A percentile compares a stretch with the other conserved stretches of the same genome.
phyloP scores from a whole-genome alignment of 2,888 invertebrate species.

The Drosophila helvetica region DNA sequence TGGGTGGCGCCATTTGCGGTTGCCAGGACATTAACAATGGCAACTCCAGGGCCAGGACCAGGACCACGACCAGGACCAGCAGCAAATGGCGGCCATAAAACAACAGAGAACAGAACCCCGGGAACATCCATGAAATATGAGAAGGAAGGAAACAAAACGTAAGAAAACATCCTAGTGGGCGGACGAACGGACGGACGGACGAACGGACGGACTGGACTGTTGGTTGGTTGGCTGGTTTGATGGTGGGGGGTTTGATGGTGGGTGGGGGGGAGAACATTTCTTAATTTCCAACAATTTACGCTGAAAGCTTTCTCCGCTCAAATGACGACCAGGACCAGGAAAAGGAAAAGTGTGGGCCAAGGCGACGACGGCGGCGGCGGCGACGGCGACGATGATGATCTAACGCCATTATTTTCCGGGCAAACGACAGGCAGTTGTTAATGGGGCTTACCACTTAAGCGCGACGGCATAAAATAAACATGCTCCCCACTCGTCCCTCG shows the following conservation, averaged over 20 bases:
- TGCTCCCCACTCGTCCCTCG: conserved; percentile 32
- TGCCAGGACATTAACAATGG: conserved; percentile 79
- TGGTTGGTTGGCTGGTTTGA: too few species aligned
- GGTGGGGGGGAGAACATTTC: conserved; percentile 67
- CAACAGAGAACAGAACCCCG: conserved; percentile 68
- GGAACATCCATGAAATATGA: conserved; percentile 68
- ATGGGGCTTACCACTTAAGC: conserved; percentile 80
- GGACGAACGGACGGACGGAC: too few species aligned
- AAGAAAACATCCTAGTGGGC: background rate
- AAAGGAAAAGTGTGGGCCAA: background rate
- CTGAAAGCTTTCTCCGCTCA: conserved; percentile 78
- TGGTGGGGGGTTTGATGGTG: too few species aligned
- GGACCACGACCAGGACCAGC: conserved; percentile 9
- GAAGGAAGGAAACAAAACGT: conserved; percentile 54
- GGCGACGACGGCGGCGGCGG: conserved; percentile 21
- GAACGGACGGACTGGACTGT: too few species aligned
- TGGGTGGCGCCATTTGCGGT: conserved; percentile 75
- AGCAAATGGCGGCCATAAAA: conserved; percentile 75
- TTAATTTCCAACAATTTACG: conserved; percentile 81
- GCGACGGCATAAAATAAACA: conserved; percentile 79
- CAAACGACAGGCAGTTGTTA: conserved; percentile 80
- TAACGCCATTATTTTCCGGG: conserved; percentile 76
- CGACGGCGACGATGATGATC: conserved; percentile 78
- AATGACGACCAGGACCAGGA: conserved; percentile 61
- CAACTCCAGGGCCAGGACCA: conserved; percentile 49